Evolutionary conservation across 2,113 vertebrate species (phyloP), one percentile per base, ranked within the genome.

Genomic region (Hippocampus zosterae): DNA sequence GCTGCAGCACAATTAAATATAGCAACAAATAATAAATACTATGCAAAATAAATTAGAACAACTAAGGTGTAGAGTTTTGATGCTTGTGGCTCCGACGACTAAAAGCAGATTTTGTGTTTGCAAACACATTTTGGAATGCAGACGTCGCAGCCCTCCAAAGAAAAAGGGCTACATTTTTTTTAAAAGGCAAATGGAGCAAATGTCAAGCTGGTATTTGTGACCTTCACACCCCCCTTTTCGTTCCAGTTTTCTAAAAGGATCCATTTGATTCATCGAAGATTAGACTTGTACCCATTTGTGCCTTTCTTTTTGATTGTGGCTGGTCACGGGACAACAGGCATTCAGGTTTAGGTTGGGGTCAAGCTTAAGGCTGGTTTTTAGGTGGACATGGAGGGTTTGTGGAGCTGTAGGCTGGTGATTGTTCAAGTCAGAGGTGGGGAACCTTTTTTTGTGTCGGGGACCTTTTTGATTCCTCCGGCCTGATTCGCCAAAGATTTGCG

Each of bases 21-120:
- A 87, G 64, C 81, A 89, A 89, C 82, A 37, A 87, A 88, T 87
- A 91, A 89, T 89, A 87, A 89, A 67, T 83, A 87, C 78, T 81
- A 84, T 81, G 78, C 76, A 83, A 89, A 90, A 90, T 90, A 91
- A 88, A 87, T 90, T 85, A 88, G 69, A 80, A 71, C 64, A 76
- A 76, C 59, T 61, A 71, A 40, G 77, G 76, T 80, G 12, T 68
- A 23, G 69, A 53, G 73, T 21, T 21, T 7, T 77, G 65, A 68
- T 73, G 71, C 73, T 66, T 69, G 80, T 76, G 63, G 63, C 63
- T 65, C 63, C 6, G n/a, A 79, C 68, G 69, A 82, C 82, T 77
- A 76, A 76, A 86, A 85, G 83, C 83, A 74, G 73, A 83, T 29
- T 60, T 76, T 65, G 74, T 75, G 65, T 75, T 44, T 12, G 67